Evolutionary conservation across 2,113 vertebrate species (phyloP).

Genomic region (Mormoops blainvillei): DNA sequence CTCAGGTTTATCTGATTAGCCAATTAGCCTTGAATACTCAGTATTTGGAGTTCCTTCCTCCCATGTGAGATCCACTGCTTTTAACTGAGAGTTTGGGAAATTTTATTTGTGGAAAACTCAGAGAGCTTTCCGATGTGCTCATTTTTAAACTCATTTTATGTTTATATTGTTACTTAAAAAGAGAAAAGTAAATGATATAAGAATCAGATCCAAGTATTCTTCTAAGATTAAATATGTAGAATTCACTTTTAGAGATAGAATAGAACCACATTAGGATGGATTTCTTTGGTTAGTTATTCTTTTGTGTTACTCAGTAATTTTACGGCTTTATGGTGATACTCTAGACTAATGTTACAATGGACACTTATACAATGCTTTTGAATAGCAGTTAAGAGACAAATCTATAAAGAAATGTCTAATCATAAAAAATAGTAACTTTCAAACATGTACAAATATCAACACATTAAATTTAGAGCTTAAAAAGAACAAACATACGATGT

Average conservation of each 20-base stretch:
- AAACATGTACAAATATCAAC: constrained; percentile 17
- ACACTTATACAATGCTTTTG: neutral
- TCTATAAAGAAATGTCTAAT: constrained; percentile 28
- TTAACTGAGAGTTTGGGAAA: neutral
- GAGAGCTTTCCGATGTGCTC: neutral
- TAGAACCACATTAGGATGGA: neutral
- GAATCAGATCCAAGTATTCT: neutral
- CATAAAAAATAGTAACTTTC: neutral
- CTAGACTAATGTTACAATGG: neutral
- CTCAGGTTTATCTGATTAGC: constrained; percentile 12
- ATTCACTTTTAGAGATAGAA: constrained; percentile 43
- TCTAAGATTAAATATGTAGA: neutral
- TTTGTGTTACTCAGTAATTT: constrained; percentile 50
- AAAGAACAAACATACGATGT: neutral
- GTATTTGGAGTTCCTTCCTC: constrained; percentile 4
- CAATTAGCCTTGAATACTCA: neutral
- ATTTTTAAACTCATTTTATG: neutral
- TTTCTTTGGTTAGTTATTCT: constrained; percentile 32
- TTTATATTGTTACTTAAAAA: neutral
- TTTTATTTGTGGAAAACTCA: neutral
- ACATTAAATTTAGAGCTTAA: constrained; percentile 18
- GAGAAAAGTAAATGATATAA: neutral
- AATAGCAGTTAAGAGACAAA: neutral
- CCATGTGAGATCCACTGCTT: neutral
- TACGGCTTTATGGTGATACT: constrained; percentile 3